Conservation (phyloP, 2,113 vertebrate genomes). For the Eulemur rufifrons region DNA sequence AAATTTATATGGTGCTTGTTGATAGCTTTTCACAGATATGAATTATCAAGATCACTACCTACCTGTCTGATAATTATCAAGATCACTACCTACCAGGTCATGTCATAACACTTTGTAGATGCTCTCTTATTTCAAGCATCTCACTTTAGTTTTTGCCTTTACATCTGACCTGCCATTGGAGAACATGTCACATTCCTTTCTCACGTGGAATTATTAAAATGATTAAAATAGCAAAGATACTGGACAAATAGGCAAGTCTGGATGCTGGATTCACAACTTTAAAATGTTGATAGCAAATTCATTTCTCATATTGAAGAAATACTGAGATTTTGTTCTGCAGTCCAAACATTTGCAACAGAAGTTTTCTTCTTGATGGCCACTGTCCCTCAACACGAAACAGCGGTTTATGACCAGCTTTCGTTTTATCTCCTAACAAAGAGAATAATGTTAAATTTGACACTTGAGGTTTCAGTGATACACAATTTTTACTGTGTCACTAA, state of each 20-base stretch:
- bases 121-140: background rate
- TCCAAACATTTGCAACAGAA: background rate
- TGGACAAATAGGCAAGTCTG: background rate
- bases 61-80: background rate
- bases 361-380: background rate
- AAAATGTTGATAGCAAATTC: background rate
- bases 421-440: background rate
- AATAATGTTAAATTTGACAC: background rate
- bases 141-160: background rate
- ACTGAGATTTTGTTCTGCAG: background rate
- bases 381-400: background rate
- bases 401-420: background rate
- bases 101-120: background rate
- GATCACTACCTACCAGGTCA: background rate
- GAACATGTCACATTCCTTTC: background rate
- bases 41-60: background rate
- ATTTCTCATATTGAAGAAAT: background rate
- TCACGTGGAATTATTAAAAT: background rate
- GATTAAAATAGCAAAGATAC: background rate
- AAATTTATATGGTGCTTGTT: background rate
- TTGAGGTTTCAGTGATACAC: background rate
- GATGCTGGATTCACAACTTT: background rate
- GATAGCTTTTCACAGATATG: background rate
- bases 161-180: background rate
- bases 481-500: background rate